Conservation (phyloP, 2,888 invertebrate species). For the Cyrtodaria siliqua region DNA sequence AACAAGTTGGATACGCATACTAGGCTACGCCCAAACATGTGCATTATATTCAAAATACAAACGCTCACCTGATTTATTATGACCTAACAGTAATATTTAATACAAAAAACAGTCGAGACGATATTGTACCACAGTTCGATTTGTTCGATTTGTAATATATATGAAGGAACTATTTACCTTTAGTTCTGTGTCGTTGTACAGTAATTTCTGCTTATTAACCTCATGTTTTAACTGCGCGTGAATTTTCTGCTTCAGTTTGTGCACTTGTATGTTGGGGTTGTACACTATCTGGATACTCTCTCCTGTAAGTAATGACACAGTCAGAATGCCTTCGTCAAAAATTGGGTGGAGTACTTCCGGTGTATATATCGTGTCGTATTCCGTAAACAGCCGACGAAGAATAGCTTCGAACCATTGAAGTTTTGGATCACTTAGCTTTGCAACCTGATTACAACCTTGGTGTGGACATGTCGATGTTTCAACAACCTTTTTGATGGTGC, state of each 20-base stretch:
- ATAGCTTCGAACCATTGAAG: conserved; percentile 55
- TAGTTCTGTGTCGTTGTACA: conserved; percentile 65
- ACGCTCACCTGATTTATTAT: too few relatives aligned
- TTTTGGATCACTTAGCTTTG: conserved; percentile 22
- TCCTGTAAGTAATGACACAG: conserved; percentile 65
- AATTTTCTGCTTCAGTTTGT: conserved; percentile 57
- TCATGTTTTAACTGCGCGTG: conserved; percentile 52
- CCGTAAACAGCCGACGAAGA: conserved; percentile 64
- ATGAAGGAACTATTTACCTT: conserved; percentile 39
- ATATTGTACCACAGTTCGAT: too few relatives aligned
- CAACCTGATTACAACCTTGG: conserved; percentile 42
- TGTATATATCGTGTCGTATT: conserved; percentile 53
- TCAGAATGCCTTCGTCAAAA: conserved; percentile 28
- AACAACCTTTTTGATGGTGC: conserved; percentile 53
- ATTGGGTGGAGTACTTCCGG: conserved; percentile 30
- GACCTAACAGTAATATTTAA: too few relatives aligned
- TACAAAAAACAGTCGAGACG: too few relatives aligned
- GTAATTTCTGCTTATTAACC: conserved; percentile 64
- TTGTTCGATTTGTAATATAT: too few relatives aligned
- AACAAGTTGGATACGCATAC: too few relatives aligned
- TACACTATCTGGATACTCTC: conserved; percentile 58
- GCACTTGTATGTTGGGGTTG: conserved; percentile 50
- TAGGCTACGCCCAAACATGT: too few relatives aligned
- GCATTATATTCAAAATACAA: too few relatives aligned
- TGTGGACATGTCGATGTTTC: conserved; percentile 58